Evolutionary conservation across 2,797 vertebrate species (phyloP), one percentile per base, ranked within the genome.

Genomic region (Mycteria americana): DNA sequence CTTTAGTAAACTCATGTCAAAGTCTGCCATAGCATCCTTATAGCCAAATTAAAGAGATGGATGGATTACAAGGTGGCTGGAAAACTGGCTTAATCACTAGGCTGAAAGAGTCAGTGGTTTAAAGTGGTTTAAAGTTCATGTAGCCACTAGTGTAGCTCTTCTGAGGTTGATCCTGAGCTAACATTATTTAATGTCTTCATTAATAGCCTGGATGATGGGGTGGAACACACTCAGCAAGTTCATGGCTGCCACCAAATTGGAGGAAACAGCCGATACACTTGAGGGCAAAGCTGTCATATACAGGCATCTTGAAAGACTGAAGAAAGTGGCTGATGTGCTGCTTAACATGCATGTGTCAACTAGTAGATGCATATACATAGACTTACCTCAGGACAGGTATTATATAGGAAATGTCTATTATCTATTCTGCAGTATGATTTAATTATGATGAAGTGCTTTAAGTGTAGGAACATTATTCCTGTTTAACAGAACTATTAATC

Each of bases 381-480:
- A 28, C 35, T 77, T 81, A 79, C 27, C 33, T 89, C 43, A 67
- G 28, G 27, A 56, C 59, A 86, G 24, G 57, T 85, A 30, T 45
- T 80, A 51, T 73, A 53, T 27, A 39, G 56, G 30, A 88, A 79
- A 74, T 30, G 15, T 68, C 30, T 92, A 8, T 69, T 73, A n/a
- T 24, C 48, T 88, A 1, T 85, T 95, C 57, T 92, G 37, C 37
- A 78, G 5, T 65, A n/a, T 56, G 56, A 80, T 46, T 91, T 93
- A 79, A 94, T 85, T 76, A 80, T 91, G 87, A 89, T 91, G 28
- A 91, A 83, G 46, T 72, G 37, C 37, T 83, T 68, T 39, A 85
- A 83, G 37, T 35, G 60, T 46, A 74, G 25, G 18, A 60, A 72
- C n/a, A 28, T 80, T 83, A 74, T 88, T 94, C n/a, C 45, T 88